Evolutionary conservation across 1,140 invertebrate genomes (phyloP), one percentile per base, ranked within the genome.

Genomic region (Amyelois transitella): DNA sequence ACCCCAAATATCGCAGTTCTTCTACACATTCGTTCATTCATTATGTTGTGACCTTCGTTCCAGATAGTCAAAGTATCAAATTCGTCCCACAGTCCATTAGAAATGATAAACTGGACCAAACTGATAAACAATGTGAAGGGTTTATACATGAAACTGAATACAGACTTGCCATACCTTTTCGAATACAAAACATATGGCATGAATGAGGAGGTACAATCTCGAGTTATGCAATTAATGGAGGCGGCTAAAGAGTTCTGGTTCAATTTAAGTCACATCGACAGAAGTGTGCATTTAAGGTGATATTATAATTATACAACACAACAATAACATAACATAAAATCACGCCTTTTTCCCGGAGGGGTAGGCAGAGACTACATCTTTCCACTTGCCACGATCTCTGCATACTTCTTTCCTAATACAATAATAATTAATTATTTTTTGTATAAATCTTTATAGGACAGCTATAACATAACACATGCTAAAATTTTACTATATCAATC

Each of bases 111-210:
- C 44, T 89, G 86, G 86, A 84, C 73, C 0, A 57, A 66, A 53
- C 59, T 89, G 2, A 88, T 88, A 43, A 77, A 64, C 20, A 74
- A 60, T 4, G 48, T 88, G 12, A 83, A 84, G 43, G 54, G 70
- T 6, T 49, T 88, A 0, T 87, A 85, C 52, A 52, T 66, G 5
- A 82, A 75, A 24, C 28, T 89, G 18, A 57, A 79, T 7, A 43
- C 58, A 10, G 79, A 79, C 22, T 85, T 84, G 44, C 70, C 81
- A 0, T 87, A 87, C 50, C 18, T 87, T 3, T 76, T 87, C 20
- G 68, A 87, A 20, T 86, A 74, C 47, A 63, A 62, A 18, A 77
- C 43, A 12, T 87, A 76, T 18, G 72, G 73, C 3, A 83, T 87
- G 79, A 53, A 76, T 53, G 49, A 64, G 14, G 52, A 43, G 0